Evolutionary conservation across 2,888 invertebrate genomes (phyloP), one percentile per base, ranked within the genome.

Genomic region (Epiblema foenella): DNA sequence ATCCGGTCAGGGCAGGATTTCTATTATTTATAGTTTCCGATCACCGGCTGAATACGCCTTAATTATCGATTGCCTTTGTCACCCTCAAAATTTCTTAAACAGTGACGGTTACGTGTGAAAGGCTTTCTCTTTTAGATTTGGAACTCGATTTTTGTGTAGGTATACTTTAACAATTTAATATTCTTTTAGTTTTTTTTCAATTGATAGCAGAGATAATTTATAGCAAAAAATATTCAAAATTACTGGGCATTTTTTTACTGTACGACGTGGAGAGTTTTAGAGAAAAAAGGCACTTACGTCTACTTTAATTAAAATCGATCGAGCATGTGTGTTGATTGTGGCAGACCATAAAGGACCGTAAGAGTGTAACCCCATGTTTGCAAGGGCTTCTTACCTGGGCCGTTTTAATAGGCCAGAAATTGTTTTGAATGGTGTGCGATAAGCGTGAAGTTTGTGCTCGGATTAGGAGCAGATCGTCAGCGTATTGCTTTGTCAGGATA

Each of bases 1-100:
- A 94, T 94, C 94, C 94, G 94, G 91, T 89, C 85, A 85, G 85
- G 86, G 87, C 87, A 87, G 86, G 85, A 89, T 82, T 90, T 90
- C 89, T 89, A 89, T 92, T 92, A 91, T 92, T 93, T 91, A 92
- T 88, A 90, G 89, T 91, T 93, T 92, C 92, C 92, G 91, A 92
- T 91, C 89, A 83, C 79, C 85, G 85, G 86, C 82, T 94, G 93
- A 93, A 93, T 93, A 92, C 89, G 88, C 91, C 92, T 92, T 94
- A 94, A 94, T 94, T 93, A 93, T 93, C 87, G 89, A 82, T 88
- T 89, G 77, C 77, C 82, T 85, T 88, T 89, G 87, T 85, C 89
- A 87, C 93, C 92, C 89, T 87, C 86, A 81, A 75, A 75, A 78
- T 86, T 86, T 77, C 79, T 85, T 78, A 78, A 87, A 89, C 88